Evolutionary conservation across 2,888 invertebrate species (phyloP), one percentile per base, ranked within the genome.

Genomic region (Copidosoma aretas): DNA sequence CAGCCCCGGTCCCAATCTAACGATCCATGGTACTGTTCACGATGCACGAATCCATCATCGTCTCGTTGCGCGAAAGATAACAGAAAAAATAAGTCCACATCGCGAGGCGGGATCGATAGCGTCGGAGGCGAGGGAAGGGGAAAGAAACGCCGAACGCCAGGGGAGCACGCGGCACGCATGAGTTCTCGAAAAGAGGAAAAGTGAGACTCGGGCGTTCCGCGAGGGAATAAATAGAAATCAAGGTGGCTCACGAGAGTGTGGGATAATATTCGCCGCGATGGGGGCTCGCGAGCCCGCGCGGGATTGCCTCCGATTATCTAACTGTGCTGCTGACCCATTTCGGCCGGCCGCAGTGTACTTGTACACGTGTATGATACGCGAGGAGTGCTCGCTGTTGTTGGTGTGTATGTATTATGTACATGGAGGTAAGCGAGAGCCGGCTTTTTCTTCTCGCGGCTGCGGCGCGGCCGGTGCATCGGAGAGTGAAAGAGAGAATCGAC

Each of bases 281-380:
- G 32, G 32, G 32, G 8, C 32, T 32, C 32, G 32, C 3, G 32
- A n/a, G n/a, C n/a, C n/a, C 32, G 3, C 32, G 32, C 56, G 56
- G 57, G 68, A 64, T 64, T 46, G 64, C 64, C 52, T 46, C 60
- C 65, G 71, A 71, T 71, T 71, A 71, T 71, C 71, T 68, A 68
- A 71, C 67, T 71, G 67, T 71, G 61, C 64, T 64, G 71, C 67
- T 71, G 67, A 71, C 71, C 71, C 59, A 68, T 62, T 67, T 69
- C 41, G 8, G 32, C 32, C 22, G 15, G 62, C 68, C n/a, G n/a
- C n/a, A n/a, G n/a, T 60, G 58, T 59, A 53, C 53, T 59, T 24
- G 32, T 15, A 46, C 24, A 25, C 19, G 17, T 24, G 39, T 53
- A 3, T 39, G 60, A n/a, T 51, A 56, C 52, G 58, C 51, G 52